These are phyloP conservation scores for Musca domestica DNA, from an alignment of 1,140 invertebrate species.

Conservation along the genomic window DNA sequence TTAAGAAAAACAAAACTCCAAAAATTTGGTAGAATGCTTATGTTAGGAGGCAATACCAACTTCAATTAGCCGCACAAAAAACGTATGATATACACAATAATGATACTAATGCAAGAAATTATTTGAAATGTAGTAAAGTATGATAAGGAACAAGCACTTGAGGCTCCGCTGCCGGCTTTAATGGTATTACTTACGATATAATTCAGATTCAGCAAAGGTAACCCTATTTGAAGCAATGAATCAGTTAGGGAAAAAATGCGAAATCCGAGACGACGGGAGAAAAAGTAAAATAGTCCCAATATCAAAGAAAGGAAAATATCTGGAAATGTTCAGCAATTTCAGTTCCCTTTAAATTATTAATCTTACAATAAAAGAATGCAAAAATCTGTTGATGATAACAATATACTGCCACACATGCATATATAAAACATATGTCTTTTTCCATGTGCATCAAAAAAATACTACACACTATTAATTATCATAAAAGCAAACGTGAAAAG, in stretches of 20 bases:
- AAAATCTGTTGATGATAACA: background rate
- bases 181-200: background rate
- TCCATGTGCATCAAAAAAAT: background rate
- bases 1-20: background rate
- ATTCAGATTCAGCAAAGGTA: background rate
- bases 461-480: background rate
- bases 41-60: background rate
- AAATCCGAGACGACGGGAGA: background rate
- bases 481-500: background rate
- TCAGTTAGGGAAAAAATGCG: background rate
- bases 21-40: background rate
- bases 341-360: background rate
- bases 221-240: background rate
- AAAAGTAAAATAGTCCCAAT: background rate
- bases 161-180: background rate
- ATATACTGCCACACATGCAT: background rate
- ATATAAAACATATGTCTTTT: background rate
- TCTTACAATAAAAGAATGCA: background rate
- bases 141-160: background rate
- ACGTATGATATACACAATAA: background rate
- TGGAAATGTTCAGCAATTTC: background rate
- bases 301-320: background rate
- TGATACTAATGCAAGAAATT: background rate
- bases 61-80: background rate
- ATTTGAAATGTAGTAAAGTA: background rate